Evolutionary conservation across 2,888 invertebrate genomes (phyloP).

Genomic region (Epirrhoe alternata): DNA sequence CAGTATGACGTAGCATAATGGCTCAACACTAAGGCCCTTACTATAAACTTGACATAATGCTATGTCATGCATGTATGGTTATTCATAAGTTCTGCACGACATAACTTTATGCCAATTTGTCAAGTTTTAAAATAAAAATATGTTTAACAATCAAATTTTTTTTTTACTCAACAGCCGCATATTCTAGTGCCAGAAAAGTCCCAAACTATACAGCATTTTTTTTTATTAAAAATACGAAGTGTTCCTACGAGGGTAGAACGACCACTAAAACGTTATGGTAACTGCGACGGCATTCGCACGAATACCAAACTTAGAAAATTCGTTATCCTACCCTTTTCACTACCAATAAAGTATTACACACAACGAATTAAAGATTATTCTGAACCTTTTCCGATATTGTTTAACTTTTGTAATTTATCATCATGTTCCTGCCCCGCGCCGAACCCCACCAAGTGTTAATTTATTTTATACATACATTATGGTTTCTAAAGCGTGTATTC

Average conservation of each 20-base stretch:
- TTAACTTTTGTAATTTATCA: slow-evolving; percentile 37
- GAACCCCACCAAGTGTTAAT: not conserved
- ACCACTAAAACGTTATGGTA: slow-evolving; percentile 82
- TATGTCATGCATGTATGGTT: too few relatives aligned
- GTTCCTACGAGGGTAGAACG: slow-evolving; percentile 78
- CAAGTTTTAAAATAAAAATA: too few relatives aligned
- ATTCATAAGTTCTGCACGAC: too few relatives aligned
- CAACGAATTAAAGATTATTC: slow-evolving; percentile 66
- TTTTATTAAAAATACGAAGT: slow-evolving; percentile 81
- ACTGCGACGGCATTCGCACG: slow-evolving; percentile 79
- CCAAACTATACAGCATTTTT: slow-evolving; percentile 77
- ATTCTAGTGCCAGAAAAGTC: slow-evolving; percentile 9
- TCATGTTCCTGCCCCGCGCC: not conserved
- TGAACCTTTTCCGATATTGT: slow-evolving; percentile 56
- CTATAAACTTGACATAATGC: too few relatives aligned
- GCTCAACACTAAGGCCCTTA: too few relatives aligned
- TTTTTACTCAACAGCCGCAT: not conserved
- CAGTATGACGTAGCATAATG: too few relatives aligned
- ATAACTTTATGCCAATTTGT: too few relatives aligned
- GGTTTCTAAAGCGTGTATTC: slow-evolving; percentile 3
- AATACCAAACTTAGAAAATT: slow-evolving; percentile 81
- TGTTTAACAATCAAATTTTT: not conserved
- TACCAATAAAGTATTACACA: slow-evolving; percentile 65
- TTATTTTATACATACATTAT: slow-evolving; percentile 5
- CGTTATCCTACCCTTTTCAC: slow-evolving; percentile 66